Evolutionary conservation across 2,797 vertebrate genomes (phyloP), one percentile per base, ranked within the genome.

Genomic region (Oreochromis mossambicus): DNA sequence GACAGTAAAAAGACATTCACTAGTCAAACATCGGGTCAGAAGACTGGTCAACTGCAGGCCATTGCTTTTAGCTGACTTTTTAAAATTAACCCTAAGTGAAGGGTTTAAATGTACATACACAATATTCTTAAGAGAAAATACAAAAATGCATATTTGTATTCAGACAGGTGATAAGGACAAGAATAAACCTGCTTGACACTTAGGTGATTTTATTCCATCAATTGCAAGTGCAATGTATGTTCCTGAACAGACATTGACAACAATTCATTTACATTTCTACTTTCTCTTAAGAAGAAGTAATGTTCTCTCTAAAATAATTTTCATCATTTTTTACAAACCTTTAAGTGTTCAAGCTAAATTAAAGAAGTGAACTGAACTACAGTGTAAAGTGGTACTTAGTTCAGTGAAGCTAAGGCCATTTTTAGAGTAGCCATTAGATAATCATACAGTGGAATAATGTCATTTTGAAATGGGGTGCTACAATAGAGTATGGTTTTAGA

Each of bases 361-460:
- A 86, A 84, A 88, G 78, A 21, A 88, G 17, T 85, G 63, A 89
- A 90, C 87, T 58, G 58, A 85, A 87, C 82, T 84, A 83, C 48
- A 38, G 29, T 76, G 55, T 83, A 87, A 92, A 91, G 86, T 87
- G 87, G 88, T 92, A 11, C 82, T 93, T 90, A 93, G 90, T 86
- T 90, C 88, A 92, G 66, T 87, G 86, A 89, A 83, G 82, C 87
- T 82, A 85, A 87, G 79, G 63, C 52, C 56, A 89, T 88, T 78
- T 88, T 80, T 86, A 78, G 85, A 89, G 86, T n/a, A 83, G 77
- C 82, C 77, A 90, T 91, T 88, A 92, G 78, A 89, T 91, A 87
- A 89, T 85, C 54, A 88, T 81, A 85, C 81, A 84, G 87, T 75
- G 83, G 83, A 84, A 85, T 92, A 91, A 92, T 91, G 87, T 79